Base-by-base conservation (phyloP, 2,888 invertebrate genomes). In the Patella caerulea region DNA sequence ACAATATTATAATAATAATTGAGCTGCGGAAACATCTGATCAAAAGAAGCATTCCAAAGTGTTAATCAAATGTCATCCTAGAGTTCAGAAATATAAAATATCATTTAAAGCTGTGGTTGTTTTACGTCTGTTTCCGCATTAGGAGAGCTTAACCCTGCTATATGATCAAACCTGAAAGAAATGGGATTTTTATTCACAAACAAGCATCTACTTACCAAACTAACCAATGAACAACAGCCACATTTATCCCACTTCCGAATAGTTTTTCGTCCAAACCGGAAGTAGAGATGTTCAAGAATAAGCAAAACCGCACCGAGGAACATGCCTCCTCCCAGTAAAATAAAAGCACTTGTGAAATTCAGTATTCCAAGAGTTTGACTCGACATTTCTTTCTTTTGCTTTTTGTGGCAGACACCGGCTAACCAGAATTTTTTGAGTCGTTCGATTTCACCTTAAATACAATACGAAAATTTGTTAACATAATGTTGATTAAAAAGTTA, bases 321-420 rank as follows among this genome's bases (percentile, higher is more conserved):
- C 87, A 99, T 97, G 71, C 99, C 99, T 80, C 96, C 96, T 94
- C 97, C 97, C 77, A 99, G 94, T 82, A 99, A 94, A 79, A 99
- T 94, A 92, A 99, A 99, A 75, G 99, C 99, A 79, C 97, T 97
- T 91, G 98, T 95, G 93, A 99, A 99, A 93, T 99, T 99, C 92
- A 92, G 92, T 54, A 93, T 91, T n/a, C 93, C 93, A 54, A 93
- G 87, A 11, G 93, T 92, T 65, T 92, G 91, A 79, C 92, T 92
- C 2, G 92, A 97, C 96, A 97, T 97, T 19, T 87, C 88, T 71
- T 88, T 86, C 91, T 96, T 96, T 83, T 97, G 96, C 2, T 96
- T 96, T 87, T 96, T 95, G 77, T 87, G 86, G 91, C 98, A 98
- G 2, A 97, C 96, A 56, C 99, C 98, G 0, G 98, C 97, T 95